phyloP scores from a whole-genome alignment of 2,888 invertebrate genomes.

The Mythimna pallens region DNA sequence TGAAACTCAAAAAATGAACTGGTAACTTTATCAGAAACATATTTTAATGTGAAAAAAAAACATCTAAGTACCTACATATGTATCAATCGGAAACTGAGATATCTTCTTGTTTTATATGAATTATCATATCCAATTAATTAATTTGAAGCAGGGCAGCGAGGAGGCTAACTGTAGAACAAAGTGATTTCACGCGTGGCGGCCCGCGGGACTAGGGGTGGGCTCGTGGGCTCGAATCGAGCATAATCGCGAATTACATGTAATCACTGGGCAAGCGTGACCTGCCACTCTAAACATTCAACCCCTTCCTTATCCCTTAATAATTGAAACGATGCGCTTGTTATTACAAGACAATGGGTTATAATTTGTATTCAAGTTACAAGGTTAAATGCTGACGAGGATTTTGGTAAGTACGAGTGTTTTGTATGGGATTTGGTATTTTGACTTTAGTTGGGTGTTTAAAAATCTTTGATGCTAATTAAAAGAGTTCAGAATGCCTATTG shows the following conservation, averaged over 20 bases:
- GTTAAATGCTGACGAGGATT: conserved; percentile 38
- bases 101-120: conserved; percentile 29
- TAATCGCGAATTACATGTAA: conserved; percentile 85
- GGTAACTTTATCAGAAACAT: not conserved
- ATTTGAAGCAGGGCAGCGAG: conserved; percentile 72
- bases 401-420: not conserved
- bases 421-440: not conserved
- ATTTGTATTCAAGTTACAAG: conserved; percentile 64
- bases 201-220: conserved; percentile 75
- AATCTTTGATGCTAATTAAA: too few species aligned
- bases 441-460: not conserved
- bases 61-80: not conserved
- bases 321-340: conserved; percentile 81
- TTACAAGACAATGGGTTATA: conserved; percentile 73
- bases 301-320: conserved; percentile 83
- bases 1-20: too few species aligned
- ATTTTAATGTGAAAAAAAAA: not conserved
- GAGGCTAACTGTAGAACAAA: conserved; percentile 86
- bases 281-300: conserved; percentile 81
- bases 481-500: too few species aligned
- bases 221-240: conserved; percentile 71
- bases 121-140: conserved; percentile 54
- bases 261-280: conserved; percentile 76
- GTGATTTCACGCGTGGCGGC: conserved; percentile 89
- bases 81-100: conserved; percentile 10